Conservation (phyloP, 2,797 vertebrate genomes). For the Amblyopsis hoosieri region DNA sequence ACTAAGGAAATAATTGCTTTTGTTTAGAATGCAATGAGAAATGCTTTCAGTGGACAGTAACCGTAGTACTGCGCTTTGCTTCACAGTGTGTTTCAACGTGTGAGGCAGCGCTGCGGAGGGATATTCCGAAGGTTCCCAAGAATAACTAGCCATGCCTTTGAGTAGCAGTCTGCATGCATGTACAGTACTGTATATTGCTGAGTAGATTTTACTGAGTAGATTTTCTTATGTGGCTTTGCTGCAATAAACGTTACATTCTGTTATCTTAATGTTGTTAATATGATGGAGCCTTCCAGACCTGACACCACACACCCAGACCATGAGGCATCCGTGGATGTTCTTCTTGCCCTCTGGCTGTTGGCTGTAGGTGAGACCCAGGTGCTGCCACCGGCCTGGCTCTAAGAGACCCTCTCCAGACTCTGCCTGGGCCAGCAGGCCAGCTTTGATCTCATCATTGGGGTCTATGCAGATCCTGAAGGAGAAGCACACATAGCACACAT, state of each 20-base stretch:
- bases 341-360: constrained; percentile 94
- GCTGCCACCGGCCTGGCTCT: constrained; percentile 85
- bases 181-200: no score
- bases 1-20: neutral
- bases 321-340: constrained; percentile 84
- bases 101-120: no score
- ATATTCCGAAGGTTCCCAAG: no score
- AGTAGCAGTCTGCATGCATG: no score
- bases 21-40: neutral
- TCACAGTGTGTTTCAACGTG: no score
- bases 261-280: neutral
- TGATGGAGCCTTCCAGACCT: constrained; percentile 76
- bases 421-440: constrained; percentile 87
- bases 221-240: no score
- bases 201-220: no score
- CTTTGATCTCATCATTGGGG: constrained; percentile 92
- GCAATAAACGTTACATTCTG: neutral
- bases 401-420: constrained; percentile 86
- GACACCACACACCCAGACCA: constrained; percentile 92
- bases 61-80: neutral
- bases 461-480: constrained; percentile 88
- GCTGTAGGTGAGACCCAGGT: constrained; percentile 88
- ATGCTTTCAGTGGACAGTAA: neutral
- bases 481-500: constrained; percentile 1
- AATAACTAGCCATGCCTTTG: no score